Evolutionary conservation across 1,140 invertebrate genomes (phyloP), one percentile per base, ranked within the genome.

Genomic region (Pollicipes pollicipes): DNA sequence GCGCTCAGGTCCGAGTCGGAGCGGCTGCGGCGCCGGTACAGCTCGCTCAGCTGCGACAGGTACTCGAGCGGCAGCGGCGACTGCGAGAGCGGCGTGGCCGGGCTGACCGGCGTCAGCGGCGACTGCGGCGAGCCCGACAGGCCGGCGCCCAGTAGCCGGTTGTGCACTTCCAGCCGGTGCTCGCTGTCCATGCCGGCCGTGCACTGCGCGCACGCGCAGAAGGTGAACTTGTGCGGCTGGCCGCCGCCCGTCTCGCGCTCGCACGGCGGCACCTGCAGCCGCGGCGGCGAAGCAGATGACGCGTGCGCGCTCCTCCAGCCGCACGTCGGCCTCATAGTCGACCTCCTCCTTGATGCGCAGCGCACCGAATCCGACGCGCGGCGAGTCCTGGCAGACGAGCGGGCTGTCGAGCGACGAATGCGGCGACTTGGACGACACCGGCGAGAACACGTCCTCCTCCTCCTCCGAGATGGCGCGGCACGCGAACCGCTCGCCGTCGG

Each of bases 81-180:
- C n/a, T n/a, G n/a, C n/a, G n/a, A n/a, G n/a, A n/a, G n/a, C n/a
- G n/a, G n/a, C n/a, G n/a, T n/a, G n/a, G n/a, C n/a, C n/a, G n/a
- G n/a, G n/a, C n/a, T n/a, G n/a, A n/a, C n/a, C n/a, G n/a, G n/a
- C n/a, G n/a, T n/a, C n/a, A n/a, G n/a, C n/a, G n/a, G n/a, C n/a
- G n/a, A n/a, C n/a, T 88, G 81, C 77, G 88, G 83, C 81, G 88
- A 88, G 81, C 88, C 88, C 71, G 85, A 84, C 74, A 88, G 85
- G 71, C n/a, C n/a, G n/a, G n/a, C n/a, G n/a, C n/a, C n/a, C n/a
- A n/a, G n/a, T n/a, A n/a, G n/a, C n/a, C 71, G 35, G 72, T 73
- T 37, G 72, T 37, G 72, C 72, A 58, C 70, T 73, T 79, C 80
- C 58, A 78, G 78, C 68, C 78, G 76, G 72, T 74, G 35, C 32